These are phyloP conservation scores for Eurystomus gularis DNA, from an alignment of 2,113 vertebrate species.

Conservation along the genomic window DNA sequence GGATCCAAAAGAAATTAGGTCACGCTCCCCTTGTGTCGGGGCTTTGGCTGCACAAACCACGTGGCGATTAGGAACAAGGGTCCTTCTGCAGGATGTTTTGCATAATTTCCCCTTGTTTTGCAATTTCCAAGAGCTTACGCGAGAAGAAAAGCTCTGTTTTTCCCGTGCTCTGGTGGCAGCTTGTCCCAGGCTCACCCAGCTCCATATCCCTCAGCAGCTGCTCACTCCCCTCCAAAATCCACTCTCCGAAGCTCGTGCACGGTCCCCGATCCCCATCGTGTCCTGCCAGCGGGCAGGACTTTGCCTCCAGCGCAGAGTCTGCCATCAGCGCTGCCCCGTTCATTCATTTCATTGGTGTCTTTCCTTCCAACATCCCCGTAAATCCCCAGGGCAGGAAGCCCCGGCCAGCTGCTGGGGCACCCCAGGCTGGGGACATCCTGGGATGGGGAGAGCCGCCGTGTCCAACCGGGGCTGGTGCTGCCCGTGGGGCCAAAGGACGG, in stretches of 20 bases:
- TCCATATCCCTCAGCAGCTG: rapidly evolving
- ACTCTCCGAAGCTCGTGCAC: rapidly evolving
- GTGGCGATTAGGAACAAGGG: conserved; percentile 49
- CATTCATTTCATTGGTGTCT: not conserved
- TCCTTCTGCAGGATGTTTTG: conserved; percentile 37
- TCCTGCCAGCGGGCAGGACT: not conserved
- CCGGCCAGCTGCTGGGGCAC: not conserved
- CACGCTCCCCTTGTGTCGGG: conserved; percentile 11
- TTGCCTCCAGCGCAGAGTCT: not conserved
- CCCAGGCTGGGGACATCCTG: not conserved
- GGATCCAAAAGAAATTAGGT: conserved; percentile 6
- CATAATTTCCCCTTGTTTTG: conserved; percentile 60
- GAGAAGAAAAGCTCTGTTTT: conserved; percentile 24
- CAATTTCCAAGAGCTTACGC: not conserved
- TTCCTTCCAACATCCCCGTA: rapidly evolving
- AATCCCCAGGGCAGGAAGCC: not conserved
- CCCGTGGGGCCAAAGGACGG: rapidly evolving
- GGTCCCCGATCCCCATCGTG: rapidly evolving
- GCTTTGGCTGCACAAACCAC: conserved; percentile 22
- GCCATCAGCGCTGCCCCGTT: rapidly evolving
- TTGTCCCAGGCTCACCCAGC: not conserved
- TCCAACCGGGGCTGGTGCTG: not conserved
- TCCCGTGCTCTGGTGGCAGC: not conserved
- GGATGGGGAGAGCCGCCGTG: rapidly evolving
- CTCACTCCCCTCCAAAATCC: rapidly evolving